A percentile compares a stretch with the other conserved stretches of the same genome.
phyloP scores from a whole-genome alignment of 64 coral and sea anemone genomes.

The Stichodactyla mertensii region DNA sequence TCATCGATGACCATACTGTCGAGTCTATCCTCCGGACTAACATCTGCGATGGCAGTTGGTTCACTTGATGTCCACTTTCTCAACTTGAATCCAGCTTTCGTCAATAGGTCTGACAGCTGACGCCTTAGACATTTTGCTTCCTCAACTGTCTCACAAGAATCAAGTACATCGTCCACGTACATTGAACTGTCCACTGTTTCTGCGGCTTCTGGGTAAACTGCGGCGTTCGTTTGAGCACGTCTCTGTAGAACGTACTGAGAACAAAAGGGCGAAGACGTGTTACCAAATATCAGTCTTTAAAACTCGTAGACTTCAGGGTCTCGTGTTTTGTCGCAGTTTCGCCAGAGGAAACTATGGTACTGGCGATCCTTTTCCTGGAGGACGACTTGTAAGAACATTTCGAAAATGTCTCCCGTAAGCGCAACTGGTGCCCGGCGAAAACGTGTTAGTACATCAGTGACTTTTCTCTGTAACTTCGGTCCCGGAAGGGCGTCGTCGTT shows the following conservation, averaged over 20 bases:
- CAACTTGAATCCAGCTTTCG: constrained; percentile 24
- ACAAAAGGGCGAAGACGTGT: constrained; percentile 32
- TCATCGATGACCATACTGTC: constrained; percentile 32
- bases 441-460: constrained; percentile 35
- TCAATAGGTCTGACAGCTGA: constrained; percentile 36
- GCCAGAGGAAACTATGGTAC: constrained; percentile 57
- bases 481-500: constrained; percentile 41
- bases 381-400: constrained; percentile 63
- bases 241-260: constrained; percentile 20
- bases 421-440: constrained; percentile 44
- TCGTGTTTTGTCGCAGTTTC: constrained; percentile 30
- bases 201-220: constrained; percentile 37
- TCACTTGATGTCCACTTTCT: constrained; percentile 4
- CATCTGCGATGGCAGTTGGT: background rate
- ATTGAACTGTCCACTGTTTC: constrained; percentile 27
- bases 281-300: constrained; percentile 38
- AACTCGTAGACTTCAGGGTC: constrained; percentile 43
- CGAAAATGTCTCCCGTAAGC: constrained; percentile 58
- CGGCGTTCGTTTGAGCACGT: constrained; percentile 18
- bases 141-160: constrained; percentile 30
- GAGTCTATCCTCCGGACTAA: constrained; percentile 9
- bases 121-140: constrained; percentile 18
- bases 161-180: constrained; percentile 51
- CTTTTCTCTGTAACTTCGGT: constrained; percentile 45
- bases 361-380: constrained; percentile 33